These are phyloP conservation scores for Carcinoscorpius rotundicauda DNA, from an alignment of 1,140 invertebrate species.

Conservation along the genomic window DNA sequence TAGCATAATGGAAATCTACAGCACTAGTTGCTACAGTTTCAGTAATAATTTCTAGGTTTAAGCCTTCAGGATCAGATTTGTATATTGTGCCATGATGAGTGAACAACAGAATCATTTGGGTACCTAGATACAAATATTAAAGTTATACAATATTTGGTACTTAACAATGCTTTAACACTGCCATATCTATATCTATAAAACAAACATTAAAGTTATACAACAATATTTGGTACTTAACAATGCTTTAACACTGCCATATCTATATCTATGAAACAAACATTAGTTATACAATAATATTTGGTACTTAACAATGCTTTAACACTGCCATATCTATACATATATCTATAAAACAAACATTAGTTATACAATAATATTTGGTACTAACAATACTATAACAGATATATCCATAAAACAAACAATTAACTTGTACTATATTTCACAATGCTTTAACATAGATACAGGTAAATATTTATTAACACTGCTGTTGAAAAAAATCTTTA, in stretches of 20 bases:
- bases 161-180: too few relatives aligned
- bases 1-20: slow-evolving; percentile 71
- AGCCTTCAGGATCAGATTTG: slow-evolving; percentile 25
- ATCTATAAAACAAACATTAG: slow-evolving; percentile 10
- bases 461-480: too few relatives aligned
- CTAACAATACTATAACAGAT: too few relatives aligned
- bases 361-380: background rate
- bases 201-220: background rate
- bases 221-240: too few relatives aligned
- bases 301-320: too few relatives aligned
- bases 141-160: background rate
- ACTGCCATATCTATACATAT: background rate
- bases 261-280: slow-evolving; percentile 19
- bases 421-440: too few relatives aligned
- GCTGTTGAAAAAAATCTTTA: too few relatives aligned
- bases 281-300: background rate
- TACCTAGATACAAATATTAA: slow-evolving; percentile 24
- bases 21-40: slow-evolving; percentile 52
- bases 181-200: slow-evolving; percentile 8
- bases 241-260: too few relatives aligned
- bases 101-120: slow-evolving; percentile 55
- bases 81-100: slow-evolving; percentile 57
- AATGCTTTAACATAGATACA: too few relatives aligned
- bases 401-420: too few relatives aligned
- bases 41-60: slow-evolving; percentile 26